Evolutionary conservation across 2,888 invertebrate species (phyloP), one percentile per base, ranked within the genome.

Genomic region (Bellardia bayeri): DNA sequence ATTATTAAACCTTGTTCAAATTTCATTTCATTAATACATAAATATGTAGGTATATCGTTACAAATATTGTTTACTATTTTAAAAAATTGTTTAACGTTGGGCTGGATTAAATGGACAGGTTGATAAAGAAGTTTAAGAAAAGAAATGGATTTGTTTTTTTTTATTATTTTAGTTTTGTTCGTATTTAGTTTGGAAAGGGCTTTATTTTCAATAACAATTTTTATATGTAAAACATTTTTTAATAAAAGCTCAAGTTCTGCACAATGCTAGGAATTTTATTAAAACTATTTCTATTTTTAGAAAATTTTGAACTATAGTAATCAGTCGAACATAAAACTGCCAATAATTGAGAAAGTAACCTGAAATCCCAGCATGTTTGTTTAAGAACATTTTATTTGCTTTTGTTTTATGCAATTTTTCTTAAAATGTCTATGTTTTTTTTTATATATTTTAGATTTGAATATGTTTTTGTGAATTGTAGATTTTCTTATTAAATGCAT

Each of bases 71-170:
- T 83, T 88, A 71, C 45, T 82, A 69, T 86, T 69, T 71, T 54
- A 79, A 82, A 87, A 81, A 69, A 75, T 68, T 80, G 33, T 30
- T 74, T 84, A 82, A 87, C 87, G 87, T 87, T 87, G 87, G 87
- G 87, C 82, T 87, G 87, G 87, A 87, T 84, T 87, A 82, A 82
- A 82, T 85, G 87, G 87, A 87, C 87, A 87, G 84, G 87, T 85
- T 85, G 63, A 78, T 76, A 56, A 80, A 56, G 37, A 84, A 78
- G 76, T 42, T 54, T 33, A 69, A 37, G n/a, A 42, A 78, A 80
- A 71, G 14, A 76, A 56, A 23, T 23, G 5, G 37, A 51, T 61
- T 64, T 23, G n/a, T 56, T 79, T 56, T 69, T 16, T 66, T 49
- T 1, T 23, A 23, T 23, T 54, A 16, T 76, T 14, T 23, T 64